Conservation (phyloP, 2,113 vertebrate species). For the Gymnarchus niloticus region DNA sequence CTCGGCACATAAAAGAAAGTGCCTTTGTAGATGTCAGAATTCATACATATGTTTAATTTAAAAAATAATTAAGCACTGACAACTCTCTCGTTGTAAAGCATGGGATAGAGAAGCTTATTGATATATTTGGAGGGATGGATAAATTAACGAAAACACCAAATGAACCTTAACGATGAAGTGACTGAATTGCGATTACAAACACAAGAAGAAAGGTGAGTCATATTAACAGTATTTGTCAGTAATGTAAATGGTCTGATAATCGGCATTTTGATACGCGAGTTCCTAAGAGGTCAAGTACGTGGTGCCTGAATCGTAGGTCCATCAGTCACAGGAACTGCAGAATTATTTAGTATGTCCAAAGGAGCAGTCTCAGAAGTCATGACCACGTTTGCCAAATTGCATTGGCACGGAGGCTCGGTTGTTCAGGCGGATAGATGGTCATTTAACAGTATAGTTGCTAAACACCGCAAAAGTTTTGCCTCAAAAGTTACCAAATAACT, state of each 20-base stretch:
- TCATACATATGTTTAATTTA: not conserved
- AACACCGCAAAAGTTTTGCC: not conserved
- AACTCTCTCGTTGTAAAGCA: not conserved
- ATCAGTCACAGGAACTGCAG: not conserved
- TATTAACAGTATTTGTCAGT: no score
- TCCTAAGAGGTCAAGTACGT: not conserved
- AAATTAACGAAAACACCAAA: not conserved
- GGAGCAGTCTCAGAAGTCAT: not conserved
- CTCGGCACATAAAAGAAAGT: not conserved
- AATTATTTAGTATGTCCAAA: not conserved
- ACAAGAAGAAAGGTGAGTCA: no score
- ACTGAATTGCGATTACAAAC: no score
- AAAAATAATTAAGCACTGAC: not conserved
- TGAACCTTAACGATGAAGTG: no score
- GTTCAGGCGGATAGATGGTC: not conserved
- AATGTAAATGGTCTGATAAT: not conserved
- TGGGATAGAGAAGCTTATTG: not conserved
- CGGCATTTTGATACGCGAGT: not conserved
- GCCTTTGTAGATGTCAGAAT: not conserved
- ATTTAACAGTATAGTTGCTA: not conserved
- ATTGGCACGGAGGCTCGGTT: not conserved
- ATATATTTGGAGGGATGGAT: not conserved
- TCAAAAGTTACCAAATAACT: not conserved
- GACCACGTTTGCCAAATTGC: not conserved
- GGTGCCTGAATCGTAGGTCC: not conserved